Percentiles rank a stretch among this genome's conserved stretches.
These are phyloP conservation scores for Diadema setosum DNA, from an alignment of 35 echinoderm and acorn worm species.

Conservation along the genomic window DNA sequence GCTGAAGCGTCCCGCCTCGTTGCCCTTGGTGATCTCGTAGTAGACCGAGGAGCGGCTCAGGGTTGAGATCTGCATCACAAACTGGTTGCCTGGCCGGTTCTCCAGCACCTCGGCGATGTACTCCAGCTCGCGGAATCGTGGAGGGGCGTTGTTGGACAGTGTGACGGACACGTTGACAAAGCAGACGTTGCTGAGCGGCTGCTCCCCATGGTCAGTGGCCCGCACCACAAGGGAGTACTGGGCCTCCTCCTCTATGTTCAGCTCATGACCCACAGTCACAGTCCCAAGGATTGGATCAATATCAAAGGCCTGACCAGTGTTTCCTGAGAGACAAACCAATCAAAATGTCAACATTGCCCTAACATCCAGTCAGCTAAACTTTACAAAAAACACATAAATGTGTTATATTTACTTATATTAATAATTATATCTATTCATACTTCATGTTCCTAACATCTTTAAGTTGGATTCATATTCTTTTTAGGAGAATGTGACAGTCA, in stretches of 20 bases:
- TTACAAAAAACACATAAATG: too few species aligned
- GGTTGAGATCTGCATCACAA: constrained; percentile 55
- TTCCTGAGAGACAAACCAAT: constrained; percentile 52
- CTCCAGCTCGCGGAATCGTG: constrained; percentile 57
- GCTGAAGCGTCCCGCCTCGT: constrained; percentile 66
- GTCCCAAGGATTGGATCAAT: constrained; percentile 76
- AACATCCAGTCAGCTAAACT: too few species aligned
- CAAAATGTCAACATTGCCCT: neutral
- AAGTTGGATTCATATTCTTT: too few species aligned
- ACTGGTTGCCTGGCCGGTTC: constrained; percentile 44
- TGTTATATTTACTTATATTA: too few species aligned
- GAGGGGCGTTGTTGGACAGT: constrained; percentile 90
- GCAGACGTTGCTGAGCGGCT: constrained; percentile 52
- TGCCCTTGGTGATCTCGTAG: constrained; percentile 73
- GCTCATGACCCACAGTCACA: constrained; percentile 54
- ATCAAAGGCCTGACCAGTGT: constrained; percentile 74
- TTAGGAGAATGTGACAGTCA: too few species aligned
- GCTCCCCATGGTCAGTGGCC: constrained; percentile 71
- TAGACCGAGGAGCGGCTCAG: constrained; percentile 86
- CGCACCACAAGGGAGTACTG: constrained; percentile 60
- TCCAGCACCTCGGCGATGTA: constrained; percentile 82
- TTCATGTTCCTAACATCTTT: too few species aligned
- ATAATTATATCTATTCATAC: too few species aligned
- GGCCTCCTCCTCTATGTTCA: constrained; percentile 74
- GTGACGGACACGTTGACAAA: constrained; percentile 84